These are phyloP conservation scores for Ammospiza caudacuta DNA, from an alignment of 2,113 vertebrate genomes.

Conservation along the genomic window DNA sequence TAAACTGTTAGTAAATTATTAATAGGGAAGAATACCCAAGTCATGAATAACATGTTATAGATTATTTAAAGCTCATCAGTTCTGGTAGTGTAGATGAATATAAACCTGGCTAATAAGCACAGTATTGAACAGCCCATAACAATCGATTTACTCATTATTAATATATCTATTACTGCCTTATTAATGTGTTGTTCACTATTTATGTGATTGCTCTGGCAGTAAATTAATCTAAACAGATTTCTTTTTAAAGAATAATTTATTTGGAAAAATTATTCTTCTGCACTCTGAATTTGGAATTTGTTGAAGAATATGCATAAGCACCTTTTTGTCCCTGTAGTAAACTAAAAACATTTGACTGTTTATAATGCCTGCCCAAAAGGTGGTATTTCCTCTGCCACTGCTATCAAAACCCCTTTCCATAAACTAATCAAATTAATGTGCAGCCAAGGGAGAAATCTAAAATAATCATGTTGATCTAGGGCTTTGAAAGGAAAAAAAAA, in stretches of 20 bases:
- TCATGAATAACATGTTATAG: conserved; percentile 54
- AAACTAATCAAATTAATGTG: not conserved
- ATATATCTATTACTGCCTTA: conserved; percentile 30
- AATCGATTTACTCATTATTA: conserved; percentile 26
- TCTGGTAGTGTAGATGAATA: not conserved
- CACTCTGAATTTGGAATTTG: not conserved
- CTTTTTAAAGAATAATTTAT: not conserved
- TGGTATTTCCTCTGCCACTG: not conserved
- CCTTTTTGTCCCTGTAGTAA: not conserved
- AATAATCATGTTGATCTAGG: not conserved
- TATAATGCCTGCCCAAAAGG: not conserved
- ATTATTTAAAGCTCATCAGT: conserved; percentile 52
- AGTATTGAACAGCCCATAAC: not conserved
- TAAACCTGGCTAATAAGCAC: conserved; percentile 10
- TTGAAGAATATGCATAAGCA: not conserved
- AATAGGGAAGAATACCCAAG: conserved; percentile 30
- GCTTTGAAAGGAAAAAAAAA: not conserved
- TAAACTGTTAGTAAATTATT: conserved; percentile 60
- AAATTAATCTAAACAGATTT: not conserved
- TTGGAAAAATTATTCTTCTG: not conserved
- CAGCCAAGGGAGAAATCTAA: not conserved
- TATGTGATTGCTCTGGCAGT: not conserved
- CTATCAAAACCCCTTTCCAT: not conserved
- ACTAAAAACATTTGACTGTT: not conserved
- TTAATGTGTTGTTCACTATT: conserved; percentile 28